These are phyloP conservation scores for Cybosia mesomella DNA, from an alignment of 2,888 invertebrate genomes.

Conservation along the genomic window DNA sequence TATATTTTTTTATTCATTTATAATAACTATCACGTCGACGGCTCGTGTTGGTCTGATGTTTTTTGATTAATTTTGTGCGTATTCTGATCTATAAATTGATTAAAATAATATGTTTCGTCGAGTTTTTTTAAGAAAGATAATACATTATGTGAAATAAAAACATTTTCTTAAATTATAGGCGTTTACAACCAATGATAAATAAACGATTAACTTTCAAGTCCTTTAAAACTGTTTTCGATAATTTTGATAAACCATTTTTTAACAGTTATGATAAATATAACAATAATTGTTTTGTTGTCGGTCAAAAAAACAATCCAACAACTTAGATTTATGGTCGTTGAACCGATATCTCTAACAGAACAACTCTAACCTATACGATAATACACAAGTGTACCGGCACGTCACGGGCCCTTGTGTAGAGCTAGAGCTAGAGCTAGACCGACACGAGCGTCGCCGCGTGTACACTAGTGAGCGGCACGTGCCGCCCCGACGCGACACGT, in stretches of 20 bases:
- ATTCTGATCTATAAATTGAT: constrained; percentile 7
- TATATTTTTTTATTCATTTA: constrained; percentile 60
- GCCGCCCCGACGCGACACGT: constrained; percentile 33
- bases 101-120: background rate
- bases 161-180: background rate
- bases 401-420: background rate
- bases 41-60: constrained; percentile 18
- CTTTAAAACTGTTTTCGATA: background rate
- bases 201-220: constrained; percentile 1
- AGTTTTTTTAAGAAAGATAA: background rate
- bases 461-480: constrained; percentile 46
- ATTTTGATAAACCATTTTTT: background rate
- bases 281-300: background rate
- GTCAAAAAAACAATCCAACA: background rate
- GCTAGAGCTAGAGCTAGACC: background rate
- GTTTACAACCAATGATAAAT: background rate
- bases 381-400: background rate
- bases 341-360: background rate
- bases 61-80: constrained; percentile 36
- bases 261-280: background rate
- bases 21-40: constrained; percentile 53
- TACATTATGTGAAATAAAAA: background rate
- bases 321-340: background rate
- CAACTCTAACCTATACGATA: background rate
- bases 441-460: constrained; percentile 31